These are phyloP conservation scores for Coreoperca whiteheadi DNA, from an alignment of 2,113 vertebrate genomes.

Conservation along the genomic window DNA sequence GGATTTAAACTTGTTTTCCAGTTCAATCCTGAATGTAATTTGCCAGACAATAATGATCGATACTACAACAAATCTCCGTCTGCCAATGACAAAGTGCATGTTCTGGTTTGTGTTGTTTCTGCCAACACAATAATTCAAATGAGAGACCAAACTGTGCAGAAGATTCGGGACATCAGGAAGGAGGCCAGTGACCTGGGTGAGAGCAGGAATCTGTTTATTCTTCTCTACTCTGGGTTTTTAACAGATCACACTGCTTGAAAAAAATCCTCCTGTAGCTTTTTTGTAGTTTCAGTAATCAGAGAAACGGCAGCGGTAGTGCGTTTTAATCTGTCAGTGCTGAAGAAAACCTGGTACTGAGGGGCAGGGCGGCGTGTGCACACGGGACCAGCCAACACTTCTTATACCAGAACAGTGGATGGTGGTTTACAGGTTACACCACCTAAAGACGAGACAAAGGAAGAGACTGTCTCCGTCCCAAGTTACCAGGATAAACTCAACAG, in stretches of 20 bases:
- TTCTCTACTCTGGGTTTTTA: neutral
- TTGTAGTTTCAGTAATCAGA: neutral
- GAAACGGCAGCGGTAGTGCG: neutral
- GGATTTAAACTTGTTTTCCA: conserved; percentile 7
- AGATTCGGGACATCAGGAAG: neutral
- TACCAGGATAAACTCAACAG: no score
- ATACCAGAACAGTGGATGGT: no score
- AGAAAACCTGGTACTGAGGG: no score
- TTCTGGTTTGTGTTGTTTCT: conserved; percentile 18
- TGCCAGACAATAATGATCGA: neutral
- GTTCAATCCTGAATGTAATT: neutral
- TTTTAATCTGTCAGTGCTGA: no score
- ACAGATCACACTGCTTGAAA: no score
- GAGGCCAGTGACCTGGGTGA: neutral
- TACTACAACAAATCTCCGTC: neutral
- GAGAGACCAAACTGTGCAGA: accelerated
- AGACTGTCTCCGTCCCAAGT: no score
- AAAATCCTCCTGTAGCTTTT: no score
- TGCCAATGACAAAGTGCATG: conserved; percentile 17
- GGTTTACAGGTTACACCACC: no score
- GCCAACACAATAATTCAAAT: neutral
- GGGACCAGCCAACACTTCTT: no score
- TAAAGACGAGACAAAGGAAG: no score
- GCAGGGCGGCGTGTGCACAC: no score
- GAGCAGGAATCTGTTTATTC: neutral